Conservation (phyloP, 2,888 invertebrate genomes). For the Eudasyphora cyanicolor region DNA sequence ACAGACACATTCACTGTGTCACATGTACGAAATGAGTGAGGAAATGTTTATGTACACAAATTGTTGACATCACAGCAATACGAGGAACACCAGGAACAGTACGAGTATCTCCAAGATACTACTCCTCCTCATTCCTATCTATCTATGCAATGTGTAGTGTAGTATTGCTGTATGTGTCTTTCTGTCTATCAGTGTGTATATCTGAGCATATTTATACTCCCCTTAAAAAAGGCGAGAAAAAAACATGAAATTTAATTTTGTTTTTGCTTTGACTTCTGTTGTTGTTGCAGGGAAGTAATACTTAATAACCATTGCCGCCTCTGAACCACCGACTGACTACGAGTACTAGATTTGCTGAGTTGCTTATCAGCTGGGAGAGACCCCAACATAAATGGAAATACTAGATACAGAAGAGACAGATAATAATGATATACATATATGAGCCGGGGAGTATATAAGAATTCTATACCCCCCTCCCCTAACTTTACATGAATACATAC, state of each 20-base stretch:
- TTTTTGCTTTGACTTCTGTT: too few species aligned
- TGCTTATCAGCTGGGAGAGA: background rate
- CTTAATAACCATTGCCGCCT: slow-evolving; percentile 22
- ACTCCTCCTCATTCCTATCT: too few species aligned
- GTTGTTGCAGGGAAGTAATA: background rate
- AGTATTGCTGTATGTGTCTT: background rate
- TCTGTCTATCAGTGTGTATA: background rate
- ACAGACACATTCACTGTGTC: background rate
- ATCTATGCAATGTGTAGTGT: too few species aligned
- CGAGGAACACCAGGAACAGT: background rate
- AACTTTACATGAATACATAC: too few species aligned
- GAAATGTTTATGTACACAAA: slow-evolving; percentile 28
- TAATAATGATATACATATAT: background rate
- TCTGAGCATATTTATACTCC: background rate
- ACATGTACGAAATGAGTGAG: background rate
- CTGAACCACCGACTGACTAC: background rate
- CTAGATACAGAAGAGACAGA: background rate
- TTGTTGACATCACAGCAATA: slow-evolving; percentile 13
- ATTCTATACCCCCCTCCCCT: too few species aligned
- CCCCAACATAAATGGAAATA: background rate
- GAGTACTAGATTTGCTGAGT: background rate
- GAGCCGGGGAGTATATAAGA: background rate
- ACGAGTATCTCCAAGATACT: background rate
- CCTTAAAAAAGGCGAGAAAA: slow-evolving; percentile 6
- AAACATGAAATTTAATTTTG: slow-evolving; percentile 14